Conservation (phyloP, 2,888 invertebrate genomes). For the Hirudinaria manillensis region DNA sequence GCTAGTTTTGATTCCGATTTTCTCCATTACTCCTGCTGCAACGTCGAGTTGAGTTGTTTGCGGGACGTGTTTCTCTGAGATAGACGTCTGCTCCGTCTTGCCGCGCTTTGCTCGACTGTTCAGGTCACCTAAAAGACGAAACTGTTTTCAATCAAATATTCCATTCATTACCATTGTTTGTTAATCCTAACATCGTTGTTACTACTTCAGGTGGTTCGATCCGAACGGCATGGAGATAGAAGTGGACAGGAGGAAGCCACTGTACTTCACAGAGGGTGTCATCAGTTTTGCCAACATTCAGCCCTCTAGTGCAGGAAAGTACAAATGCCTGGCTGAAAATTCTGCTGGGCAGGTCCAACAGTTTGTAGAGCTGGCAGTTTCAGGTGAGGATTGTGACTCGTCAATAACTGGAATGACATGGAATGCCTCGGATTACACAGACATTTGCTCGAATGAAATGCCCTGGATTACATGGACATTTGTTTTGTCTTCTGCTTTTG, state of each 20-base stretch:
- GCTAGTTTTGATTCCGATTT: too few relatives aligned
- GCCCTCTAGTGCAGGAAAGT: slow-evolving; percentile 35
- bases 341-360: slow-evolving; percentile 62
- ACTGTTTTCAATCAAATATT: neutral
- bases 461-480: too few relatives aligned
- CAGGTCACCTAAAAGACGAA: neutral
- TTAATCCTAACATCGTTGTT: too few relatives aligned
- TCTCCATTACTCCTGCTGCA: too few relatives aligned
- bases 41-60: too few relatives aligned
- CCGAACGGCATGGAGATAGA: slow-evolving; percentile 31
- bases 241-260: slow-evolving; percentile 13
- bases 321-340: slow-evolving; percentile 61
- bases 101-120: neutral
- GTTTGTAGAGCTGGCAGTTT: slow-evolving; percentile 60
- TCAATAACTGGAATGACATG: neutral
- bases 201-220: slow-evolving; percentile 34
- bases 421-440: too few relatives aligned
- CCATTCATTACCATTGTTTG: neutral
- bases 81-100: too few relatives aligned
- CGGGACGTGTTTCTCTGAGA: too few relatives aligned
- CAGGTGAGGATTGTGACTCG: slow-evolving; percentile 54
- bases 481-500: too few relatives aligned
- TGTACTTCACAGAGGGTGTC: slow-evolving; percentile 19
- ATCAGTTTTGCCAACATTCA: slow-evolving; percentile 33
- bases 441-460: too few relatives aligned